Evolutionary conservation across 92 coral and sea anemone species (phyloP).

Genomic region (Epizoanthus stellaris): DNA sequence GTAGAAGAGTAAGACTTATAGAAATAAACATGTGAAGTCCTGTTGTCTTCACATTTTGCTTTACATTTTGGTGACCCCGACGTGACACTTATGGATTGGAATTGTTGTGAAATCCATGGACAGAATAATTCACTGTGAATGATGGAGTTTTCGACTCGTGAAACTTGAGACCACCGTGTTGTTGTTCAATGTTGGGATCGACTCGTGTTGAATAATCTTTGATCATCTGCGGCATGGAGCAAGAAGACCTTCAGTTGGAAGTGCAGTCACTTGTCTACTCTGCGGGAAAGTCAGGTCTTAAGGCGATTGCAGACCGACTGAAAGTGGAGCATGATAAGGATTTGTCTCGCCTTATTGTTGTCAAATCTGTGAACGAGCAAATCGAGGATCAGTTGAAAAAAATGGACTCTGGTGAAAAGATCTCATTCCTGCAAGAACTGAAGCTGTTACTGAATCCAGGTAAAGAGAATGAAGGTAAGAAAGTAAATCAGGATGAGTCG

Average conservation of each 20-base stretch:
- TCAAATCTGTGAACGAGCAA: background rate
- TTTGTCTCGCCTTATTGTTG: slow-evolving; percentile 1
- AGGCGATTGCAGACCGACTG: background rate
- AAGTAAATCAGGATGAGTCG: slow-evolving; percentile 4
- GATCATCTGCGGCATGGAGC: background rate
- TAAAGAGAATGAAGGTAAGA: slow-evolving; percentile 12
- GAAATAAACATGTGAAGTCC: too few relatives aligned
- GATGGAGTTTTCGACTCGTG: slow-evolving; percentile 4
- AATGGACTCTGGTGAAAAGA: background rate
- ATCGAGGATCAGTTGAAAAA: slow-evolving; percentile 12
- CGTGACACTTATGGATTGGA: background rate
- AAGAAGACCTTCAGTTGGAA: slow-evolving; percentile 13
- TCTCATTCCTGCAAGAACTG: slow-evolving; percentile 14
- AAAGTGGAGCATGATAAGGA: slow-evolving; percentile 18
- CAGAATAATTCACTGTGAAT: background rate
- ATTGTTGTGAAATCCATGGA: background rate
- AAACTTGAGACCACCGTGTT: background rate
- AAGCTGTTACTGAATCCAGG: slow-evolving; percentile 6
- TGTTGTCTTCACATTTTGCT: background rate
- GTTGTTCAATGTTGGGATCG: background rate
- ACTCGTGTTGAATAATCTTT: background rate
- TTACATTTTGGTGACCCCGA: slow-evolving; percentile 41
- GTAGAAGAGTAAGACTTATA: too few relatives aligned
- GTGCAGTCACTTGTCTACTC: background rate
- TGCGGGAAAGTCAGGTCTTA: background rate